A percentile compares a stretch with the other conserved stretches of the same genome.
phyloP scores from a whole-genome alignment of 2,113 vertebrate species.

The Hepsetus odoe region DNA sequence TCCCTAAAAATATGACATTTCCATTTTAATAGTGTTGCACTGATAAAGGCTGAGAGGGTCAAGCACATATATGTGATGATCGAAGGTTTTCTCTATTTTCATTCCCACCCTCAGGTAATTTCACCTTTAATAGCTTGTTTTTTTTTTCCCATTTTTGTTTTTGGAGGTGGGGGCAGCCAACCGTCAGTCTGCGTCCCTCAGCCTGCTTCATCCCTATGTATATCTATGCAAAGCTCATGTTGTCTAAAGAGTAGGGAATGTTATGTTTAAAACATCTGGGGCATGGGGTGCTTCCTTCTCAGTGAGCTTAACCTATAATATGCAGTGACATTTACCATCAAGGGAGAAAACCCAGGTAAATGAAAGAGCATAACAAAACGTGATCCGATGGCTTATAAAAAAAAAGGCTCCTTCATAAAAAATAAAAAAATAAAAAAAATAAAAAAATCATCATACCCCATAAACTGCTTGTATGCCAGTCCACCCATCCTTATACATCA shows the following conservation, averaged over 20 bases:
- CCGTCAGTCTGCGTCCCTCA: not conserved
- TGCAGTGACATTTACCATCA: slow-evolving; percentile 4
- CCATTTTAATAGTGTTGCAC: slow-evolving; percentile 87
- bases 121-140: slow-evolving; percentile 44
- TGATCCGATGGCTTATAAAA: slow-evolving; percentile 10
- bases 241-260: not conserved
- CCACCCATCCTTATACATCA: too few species aligned
- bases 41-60: slow-evolving; percentile 81
- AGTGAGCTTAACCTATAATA: not conserved
- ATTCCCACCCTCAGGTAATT: slow-evolving; percentile 48
- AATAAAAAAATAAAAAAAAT: too few species aligned
- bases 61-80: slow-evolving; percentile 78
- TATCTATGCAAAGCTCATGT: not conserved
- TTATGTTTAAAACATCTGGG: slow-evolving; percentile 11
- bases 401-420: not conserved
- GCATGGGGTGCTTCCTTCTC: slow-evolving; percentile 1
- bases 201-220: not conserved
- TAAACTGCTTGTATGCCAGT: too few species aligned
- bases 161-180: not conserved
- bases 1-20: slow-evolving; percentile 82
- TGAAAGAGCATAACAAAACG: not conserved
- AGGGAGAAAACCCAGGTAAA: not conserved
- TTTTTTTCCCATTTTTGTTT: slow-evolving; percentile 21
- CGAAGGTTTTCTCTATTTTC: slow-evolving; percentile 74
- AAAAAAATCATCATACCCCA: too few species aligned